Evolutionary conservation across 2,888 invertebrate genomes (phyloP).

Genomic region (Bembecia ichneumoniformis): DNA sequence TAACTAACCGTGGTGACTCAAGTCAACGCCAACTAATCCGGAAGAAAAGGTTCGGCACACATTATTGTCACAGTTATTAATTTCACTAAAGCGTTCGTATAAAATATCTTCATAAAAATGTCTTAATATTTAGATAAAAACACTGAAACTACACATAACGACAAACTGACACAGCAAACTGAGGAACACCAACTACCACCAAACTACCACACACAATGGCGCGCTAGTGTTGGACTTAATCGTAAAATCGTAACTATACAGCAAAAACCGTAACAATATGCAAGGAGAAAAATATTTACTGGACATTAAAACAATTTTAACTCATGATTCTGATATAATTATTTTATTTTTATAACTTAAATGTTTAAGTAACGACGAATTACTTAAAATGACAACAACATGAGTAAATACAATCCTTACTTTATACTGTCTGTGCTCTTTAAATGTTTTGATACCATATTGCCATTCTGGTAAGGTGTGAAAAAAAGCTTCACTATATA

Average conservation of each 20-base stretch:
- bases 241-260: background rate
- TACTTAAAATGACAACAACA: too few relatives aligned
- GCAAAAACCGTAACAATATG: too few relatives aligned
- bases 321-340: too few relatives aligned
- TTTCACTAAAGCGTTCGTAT: constrained; percentile 46
- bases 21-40: constrained; percentile 48
- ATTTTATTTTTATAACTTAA: too few relatives aligned
- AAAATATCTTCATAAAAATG: constrained; percentile 57
- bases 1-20: constrained; percentile 68
- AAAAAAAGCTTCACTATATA: too few relatives aligned
- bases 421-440: too few relatives aligned
- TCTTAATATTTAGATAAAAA: constrained; percentile 43
- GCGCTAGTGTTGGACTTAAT: constrained; percentile 35
- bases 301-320: too few relatives aligned
- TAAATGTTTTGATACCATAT: too few relatives aligned
- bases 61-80: constrained; percentile 65
- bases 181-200: constrained; percentile 32
- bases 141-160: constrained; percentile 44
- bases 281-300: too few relatives aligned
- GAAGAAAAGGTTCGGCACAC: constrained; percentile 66
- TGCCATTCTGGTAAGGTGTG: too few relatives aligned
- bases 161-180: constrained; percentile 59
- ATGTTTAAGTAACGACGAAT: too few relatives aligned
- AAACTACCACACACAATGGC: constrained; percentile 52
- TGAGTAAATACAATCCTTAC: too few relatives aligned